Percentiles rank a stretch among this genome's conserved stretches.
These are phyloP conservation scores for Trissolcus brochymenae DNA, from an alignment of 2,888 invertebrate genomes.

Conservation along the genomic window DNA sequence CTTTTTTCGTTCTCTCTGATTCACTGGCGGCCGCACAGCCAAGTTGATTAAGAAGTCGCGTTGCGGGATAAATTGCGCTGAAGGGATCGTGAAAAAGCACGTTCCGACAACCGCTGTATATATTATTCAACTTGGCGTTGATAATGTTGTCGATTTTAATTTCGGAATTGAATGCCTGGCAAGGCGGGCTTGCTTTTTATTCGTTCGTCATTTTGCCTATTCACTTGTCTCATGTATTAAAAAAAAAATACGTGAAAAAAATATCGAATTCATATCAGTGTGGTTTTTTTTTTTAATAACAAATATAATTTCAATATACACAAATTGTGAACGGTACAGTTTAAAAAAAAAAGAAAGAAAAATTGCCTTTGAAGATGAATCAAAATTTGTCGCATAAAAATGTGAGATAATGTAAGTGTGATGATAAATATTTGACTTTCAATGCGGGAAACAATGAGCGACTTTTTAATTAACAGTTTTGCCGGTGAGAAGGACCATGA, in stretches of 20 bases:
- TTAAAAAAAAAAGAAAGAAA: no score
- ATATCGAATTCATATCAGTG: no score
- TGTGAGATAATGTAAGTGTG: background rate
- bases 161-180: constrained; percentile 34
- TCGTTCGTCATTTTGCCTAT: background rate
- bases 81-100: constrained; percentile 23
- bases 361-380: no score
- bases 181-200: constrained; percentile 1
- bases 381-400: no score
- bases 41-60: constrained; percentile 43
- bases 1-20: constrained; percentile 31
- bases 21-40: constrained; percentile 17
- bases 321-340: background rate
- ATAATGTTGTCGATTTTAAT: constrained; percentile 48
- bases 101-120: constrained; percentile 20
- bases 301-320: background rate
- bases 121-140: constrained; percentile 39
- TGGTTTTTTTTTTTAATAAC: no score
- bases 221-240: background rate
- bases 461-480: constrained; percentile 40
- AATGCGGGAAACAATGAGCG: constrained; percentile 19
- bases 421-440: constrained; percentile 15
- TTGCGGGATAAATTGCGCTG: constrained; percentile 16
- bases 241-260: no score
- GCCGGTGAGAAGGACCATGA: background rate